These are phyloP conservation scores for Cynocephalus volans DNA, from an alignment of 2,113 vertebrate species.

Conservation along the genomic window DNA sequence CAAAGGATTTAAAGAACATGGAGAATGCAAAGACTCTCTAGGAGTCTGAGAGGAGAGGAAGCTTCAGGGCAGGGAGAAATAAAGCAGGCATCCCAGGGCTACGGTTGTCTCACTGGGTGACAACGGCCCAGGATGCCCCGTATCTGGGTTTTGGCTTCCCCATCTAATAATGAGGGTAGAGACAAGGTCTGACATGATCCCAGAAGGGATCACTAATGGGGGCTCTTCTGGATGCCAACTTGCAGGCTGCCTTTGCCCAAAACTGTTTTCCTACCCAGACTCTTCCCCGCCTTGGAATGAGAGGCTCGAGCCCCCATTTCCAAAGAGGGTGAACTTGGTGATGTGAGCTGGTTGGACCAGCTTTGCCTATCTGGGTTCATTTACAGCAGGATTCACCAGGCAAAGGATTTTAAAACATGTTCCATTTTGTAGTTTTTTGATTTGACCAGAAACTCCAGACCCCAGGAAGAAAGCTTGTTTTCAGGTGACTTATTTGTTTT, in stretches of 20 bases:
- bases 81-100: not conserved
- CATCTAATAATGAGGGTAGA: not conserved
- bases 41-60: not conserved
- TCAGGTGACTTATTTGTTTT: conserved; percentile 65
- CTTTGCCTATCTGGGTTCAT: not conserved
- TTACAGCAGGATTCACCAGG: not conserved
- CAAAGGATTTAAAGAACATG: not conserved
- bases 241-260: not conserved
- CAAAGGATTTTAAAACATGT: conserved; percentile 73
- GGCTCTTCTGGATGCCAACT: not conserved
- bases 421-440: conserved; percentile 79
- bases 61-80: not conserved
- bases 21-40: not conserved
- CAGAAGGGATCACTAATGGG: not conserved
- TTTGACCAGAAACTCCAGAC: conserved; percentile 72
- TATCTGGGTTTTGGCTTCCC: not conserved
- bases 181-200: not conserved
- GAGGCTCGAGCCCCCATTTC: not conserved
- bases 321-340: not conserved
- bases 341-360: not conserved
- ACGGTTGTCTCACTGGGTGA: not conserved
- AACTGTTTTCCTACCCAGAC: not conserved
- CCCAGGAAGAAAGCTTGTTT: conserved; percentile 72
- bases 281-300: not conserved
- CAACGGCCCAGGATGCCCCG: fast-evolving